These are phyloP conservation scores for Lepeophtheirus nordmannii DNA, from an alignment of 2,888 invertebrate species.

Conservation along the genomic window DNA sequence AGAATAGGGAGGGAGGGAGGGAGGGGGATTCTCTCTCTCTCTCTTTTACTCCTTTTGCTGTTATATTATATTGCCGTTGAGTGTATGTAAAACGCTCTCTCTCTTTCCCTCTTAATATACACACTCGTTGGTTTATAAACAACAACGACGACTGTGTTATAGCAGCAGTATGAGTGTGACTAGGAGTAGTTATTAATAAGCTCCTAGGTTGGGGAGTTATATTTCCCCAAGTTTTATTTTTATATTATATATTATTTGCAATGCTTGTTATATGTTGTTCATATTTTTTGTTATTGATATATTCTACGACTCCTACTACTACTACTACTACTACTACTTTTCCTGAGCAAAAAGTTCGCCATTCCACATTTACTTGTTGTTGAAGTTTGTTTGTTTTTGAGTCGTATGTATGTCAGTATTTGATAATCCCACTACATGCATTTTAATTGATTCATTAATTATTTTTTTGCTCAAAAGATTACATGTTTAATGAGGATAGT, in stretches of 20 bases:
- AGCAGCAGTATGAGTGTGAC: not conserved
- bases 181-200: not conserved
- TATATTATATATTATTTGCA: not conserved
- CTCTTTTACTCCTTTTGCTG: not conserved
- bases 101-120: not conserved
- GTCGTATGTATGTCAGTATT: not conserved
- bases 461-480: no score
- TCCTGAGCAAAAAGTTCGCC: not conserved
- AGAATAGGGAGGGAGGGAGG: not conserved
- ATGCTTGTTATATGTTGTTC: not conserved
- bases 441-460: no score
- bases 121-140: conserved; percentile 1
- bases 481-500: no score
- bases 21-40: not conserved
- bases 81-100: not conserved
- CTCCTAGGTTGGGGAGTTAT: not conserved
- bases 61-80: not conserved
- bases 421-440: no score
- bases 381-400: not conserved
- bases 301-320: not conserved
- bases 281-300: not conserved
- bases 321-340: not conserved
- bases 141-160: not conserved
- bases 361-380: not conserved
- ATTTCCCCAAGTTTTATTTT: not conserved